These are phyloP conservation scores for Oscheius sp. DNA, from an alignment of 2,888 invertebrate genomes.

Conservation along the genomic window DNA sequence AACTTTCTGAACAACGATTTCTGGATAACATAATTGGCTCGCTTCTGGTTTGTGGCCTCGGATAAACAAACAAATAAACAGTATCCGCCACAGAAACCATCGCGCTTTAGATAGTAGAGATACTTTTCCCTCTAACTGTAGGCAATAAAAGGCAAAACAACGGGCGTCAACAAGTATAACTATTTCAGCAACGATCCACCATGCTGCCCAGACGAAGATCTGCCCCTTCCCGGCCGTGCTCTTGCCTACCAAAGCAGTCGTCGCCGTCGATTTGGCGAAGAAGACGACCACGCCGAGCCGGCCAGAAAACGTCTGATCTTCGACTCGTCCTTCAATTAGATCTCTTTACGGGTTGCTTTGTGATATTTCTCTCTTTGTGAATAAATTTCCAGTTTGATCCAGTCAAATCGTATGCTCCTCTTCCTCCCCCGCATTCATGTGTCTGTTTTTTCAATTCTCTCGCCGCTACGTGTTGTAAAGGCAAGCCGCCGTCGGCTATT, in stretches of 20 bases:
- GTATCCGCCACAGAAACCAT: no score
- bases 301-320: conserved; percentile 33
- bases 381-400: not conserved
- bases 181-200: conserved; percentile 55
- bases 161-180: conserved; percentile 51
- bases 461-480: conserved; percentile 25
- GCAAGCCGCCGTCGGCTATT: conserved; percentile 32
- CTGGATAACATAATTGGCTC: no score
- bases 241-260: conserved; percentile 25
- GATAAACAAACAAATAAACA: no score
- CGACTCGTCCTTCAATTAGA: conserved; percentile 14
- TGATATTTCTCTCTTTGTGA: not conserved
- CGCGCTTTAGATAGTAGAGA: no score
- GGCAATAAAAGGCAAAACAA: conserved; percentile 41
- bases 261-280: conserved; percentile 9
- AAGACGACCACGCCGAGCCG: conserved; percentile 15
- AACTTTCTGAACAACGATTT: no score
- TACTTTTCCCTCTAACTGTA: not conserved
- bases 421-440: conserved; percentile 23
- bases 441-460: conserved; percentile 32
- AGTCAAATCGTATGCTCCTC: not conserved
- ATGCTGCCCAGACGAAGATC: conserved; percentile 68
- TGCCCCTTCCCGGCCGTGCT: conserved; percentile 59
- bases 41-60: no score
- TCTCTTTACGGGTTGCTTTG: conserved; percentile 11